Evolutionary conservation across 2,888 invertebrate species (phyloP), one percentile per base, ranked within the genome.

Genomic region (Parnassius apollo): DNA sequence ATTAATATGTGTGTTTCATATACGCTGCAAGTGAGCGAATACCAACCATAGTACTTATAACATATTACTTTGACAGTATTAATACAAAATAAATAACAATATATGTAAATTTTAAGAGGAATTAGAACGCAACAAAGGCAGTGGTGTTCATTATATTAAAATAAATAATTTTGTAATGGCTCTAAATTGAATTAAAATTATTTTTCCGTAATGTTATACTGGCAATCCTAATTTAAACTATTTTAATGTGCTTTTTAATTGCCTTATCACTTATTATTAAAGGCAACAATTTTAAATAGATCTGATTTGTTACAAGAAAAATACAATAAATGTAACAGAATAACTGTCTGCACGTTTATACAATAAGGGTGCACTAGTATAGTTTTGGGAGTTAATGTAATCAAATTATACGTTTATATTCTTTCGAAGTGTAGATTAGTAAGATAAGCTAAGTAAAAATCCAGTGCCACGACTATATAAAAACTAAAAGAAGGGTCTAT

Each of bases 401-500:
- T 55, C 22, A 44, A 12, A 35, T 50, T 42, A 13, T 45, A 62
- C 12, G 53, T 44, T 58, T 54, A 11, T 62, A 49, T 62, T 55
- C 42, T 18, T 22, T 52, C 25, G 53, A 62, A 50, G 49, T 45
- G 46, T 56, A 51, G 50, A 42, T 42, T 56, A 56, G 53, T 56
- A n/a, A 56, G 51, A 42, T 59, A 55, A 51, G 57, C 53, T 62
- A 48, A 51, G 10, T 46, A 62, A 56, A 57, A 62, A 56, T 52
- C 58, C 55, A 59, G 63, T 63, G 59, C 59, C 59, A 63, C 63
- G n/a, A 59, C 51, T 59, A 57, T 42, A 42, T 51, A 18, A 50
- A 54, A 51, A 50, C n/a, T 8, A 63, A 56, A 63, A 13, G 25
- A 63, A 63, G 62, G 63, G 63, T 56, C 25, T 59, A 59, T 50